Conservation (phyloP, 2,797 vertebrate genomes). For the Pipistrellus nathusii region DNA sequence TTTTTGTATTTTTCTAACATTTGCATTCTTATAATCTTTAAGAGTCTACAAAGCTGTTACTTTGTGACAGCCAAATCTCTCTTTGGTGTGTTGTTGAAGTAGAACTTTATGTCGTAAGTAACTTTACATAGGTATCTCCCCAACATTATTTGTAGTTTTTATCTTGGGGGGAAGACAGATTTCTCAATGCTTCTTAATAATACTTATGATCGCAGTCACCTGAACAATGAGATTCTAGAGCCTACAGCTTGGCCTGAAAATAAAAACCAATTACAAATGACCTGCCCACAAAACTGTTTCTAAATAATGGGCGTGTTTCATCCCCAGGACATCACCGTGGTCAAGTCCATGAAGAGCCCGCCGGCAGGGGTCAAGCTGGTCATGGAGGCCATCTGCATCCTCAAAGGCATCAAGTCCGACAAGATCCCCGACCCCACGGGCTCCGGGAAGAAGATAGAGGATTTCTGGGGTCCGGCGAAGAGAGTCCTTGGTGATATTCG, state of each 20-base stretch:
- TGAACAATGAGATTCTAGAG: neutral
- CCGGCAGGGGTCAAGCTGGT: conserved; percentile 94
- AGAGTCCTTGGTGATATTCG: conserved; percentile 94
- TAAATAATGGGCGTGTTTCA: neutral
- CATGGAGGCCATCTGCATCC: conserved; percentile 96
- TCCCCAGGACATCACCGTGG: conserved; percentile 94
- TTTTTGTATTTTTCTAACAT: conserved; percentile 13
- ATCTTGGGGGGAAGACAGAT: neutral
- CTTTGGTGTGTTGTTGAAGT: neutral
- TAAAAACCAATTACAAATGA: neutral
- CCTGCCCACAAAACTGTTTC: neutral
- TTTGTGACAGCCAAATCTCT: neutral
- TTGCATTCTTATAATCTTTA: neutral
- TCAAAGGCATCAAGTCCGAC: conserved; percentile 95
- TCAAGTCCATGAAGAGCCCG: conserved; percentile 97
- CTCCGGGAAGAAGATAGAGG: conserved; percentile 93
- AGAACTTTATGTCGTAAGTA: neutral
- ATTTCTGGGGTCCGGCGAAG: conserved; percentile 96
- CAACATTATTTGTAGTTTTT: neutral
- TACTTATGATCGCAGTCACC: neutral
- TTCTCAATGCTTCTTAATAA: neutral
- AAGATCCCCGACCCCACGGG: conserved; percentile 93
- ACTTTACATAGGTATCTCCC: neutral
- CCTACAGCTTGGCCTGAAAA: neutral
- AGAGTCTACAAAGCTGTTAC: neutral